Evolutionary conservation across 2,888 invertebrate species (phyloP), one percentile per base, ranked within the genome.

Genomic region (Cephonodes hylas): DNA sequence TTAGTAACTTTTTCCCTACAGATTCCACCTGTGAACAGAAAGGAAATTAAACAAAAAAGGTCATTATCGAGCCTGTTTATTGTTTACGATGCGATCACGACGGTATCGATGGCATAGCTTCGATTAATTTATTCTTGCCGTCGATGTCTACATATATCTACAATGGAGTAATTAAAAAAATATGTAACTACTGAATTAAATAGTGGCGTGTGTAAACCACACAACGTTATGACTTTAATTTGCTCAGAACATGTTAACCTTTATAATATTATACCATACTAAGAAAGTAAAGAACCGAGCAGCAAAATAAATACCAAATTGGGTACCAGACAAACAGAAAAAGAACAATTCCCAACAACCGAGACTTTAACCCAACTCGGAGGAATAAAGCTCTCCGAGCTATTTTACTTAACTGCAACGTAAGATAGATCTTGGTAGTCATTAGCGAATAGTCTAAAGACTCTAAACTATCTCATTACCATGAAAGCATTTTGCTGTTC

Each of bases 11-110:
- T 74, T 79, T 79, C 75, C 77, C 73, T 23, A 34, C 63, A 58
- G 70, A 66, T 68, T 72, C 75, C 82, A 81, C 80, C 80, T 84
- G 80, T 70, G 73, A 78, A 76, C 76, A 70, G 67, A 75, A 79
- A 75, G 70, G 74, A 75, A 73, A 70, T 71, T 71, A 76, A 81
- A 81, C 77, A 81, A 83, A 84, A 83, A 83, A 79, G 68, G 66
- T 74, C 79, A 80, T 84, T 85, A 82, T 71, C 69, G 56, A 20
- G 53, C 64, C 71, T 74, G 69, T 71, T 73, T 74, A 75, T 73
- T 72, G 67, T 60, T 66, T 63, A 66, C 68, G n/a, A 71, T 71
- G 64, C 68, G 71, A 74, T 76, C 77, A 44, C 31, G 20, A 23
- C 13, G 13, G 10, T 46, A 25, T 46, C 46, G 46, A 46, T 46